Base-by-base conservation (phyloP, 2,888 invertebrate genomes). In the Hirtodrosophila alboralis region DNA sequence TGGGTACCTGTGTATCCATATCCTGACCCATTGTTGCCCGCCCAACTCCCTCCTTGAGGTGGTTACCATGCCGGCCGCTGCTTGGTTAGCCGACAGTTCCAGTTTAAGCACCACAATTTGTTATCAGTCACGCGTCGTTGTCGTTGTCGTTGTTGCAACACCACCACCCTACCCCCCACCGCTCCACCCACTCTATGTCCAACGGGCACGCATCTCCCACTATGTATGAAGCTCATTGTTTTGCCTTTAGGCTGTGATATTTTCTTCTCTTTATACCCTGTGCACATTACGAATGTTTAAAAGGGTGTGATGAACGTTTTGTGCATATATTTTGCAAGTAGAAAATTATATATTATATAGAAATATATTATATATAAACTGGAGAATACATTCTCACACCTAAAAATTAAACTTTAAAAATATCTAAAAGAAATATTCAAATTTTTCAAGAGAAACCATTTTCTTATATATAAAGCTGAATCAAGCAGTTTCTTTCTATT, bases 121-220 rank as follows among this genome's bases (percentile, higher is more conserved):
- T 75, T 75, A 75, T 75, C 76, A 69, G 75, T 75, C 75, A 75
- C 75, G 75, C 65, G 52, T 70, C 57, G 64, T 65, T 68, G 45
- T 57, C 21, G 40, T 34, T 37, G 33, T 59, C 44, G 33, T 57
- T 60, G 57, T 67, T 57, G 69, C 64, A 52, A 54, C 48, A 31
- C 23, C 41, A 18, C 28, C 31, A n/a, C 43, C 14, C n/a, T n/a
- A 23, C 10, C 37, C 27, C 30, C 21, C 27, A 7, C 40, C 16
- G 23, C 30, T 18, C 21, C 26, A 8, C 36, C 28, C 16, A 23
- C 41, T 5, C 12, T 18, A 10, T 14, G 36, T 12, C 14, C 16
- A 38, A 6, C 8, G 6, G 7, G 6, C 14, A 8, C 33, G 7
- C 21, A 14, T 12, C 10, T 2, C 16, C 12, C 9, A 12, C 5